phyloP scores from a whole-genome alignment of 2,113 vertebrate species.

The Eretmodus cyanostictus region DNA sequence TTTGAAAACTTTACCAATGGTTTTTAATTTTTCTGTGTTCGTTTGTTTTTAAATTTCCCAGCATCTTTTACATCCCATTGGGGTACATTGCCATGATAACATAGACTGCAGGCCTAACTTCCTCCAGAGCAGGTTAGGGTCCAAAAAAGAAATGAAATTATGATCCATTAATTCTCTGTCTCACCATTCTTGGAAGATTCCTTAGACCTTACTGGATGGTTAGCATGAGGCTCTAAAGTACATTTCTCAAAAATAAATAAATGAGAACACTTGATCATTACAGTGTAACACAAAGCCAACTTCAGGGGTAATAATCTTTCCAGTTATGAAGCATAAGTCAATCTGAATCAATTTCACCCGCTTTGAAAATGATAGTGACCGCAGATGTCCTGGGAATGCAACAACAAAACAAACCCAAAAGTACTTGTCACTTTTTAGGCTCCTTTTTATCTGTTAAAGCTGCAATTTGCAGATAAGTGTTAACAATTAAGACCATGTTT shows the following conservation, averaged over 20 bases:
- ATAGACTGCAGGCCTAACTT: neutral
- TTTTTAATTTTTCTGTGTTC: neutral
- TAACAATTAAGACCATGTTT: neutral
- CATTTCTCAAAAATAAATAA: neutral
- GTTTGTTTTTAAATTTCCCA: neutral
- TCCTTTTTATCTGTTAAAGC: neutral
- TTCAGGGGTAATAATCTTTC: neutral
- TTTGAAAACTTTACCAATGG: neutral
- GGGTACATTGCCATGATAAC: neutral
- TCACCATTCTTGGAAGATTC: neutral
- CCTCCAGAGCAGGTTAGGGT: neutral
- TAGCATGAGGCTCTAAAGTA: neutral
- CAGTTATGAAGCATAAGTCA: neutral
- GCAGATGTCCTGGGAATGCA: neutral
- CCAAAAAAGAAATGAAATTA: neutral
- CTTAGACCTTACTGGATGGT: neutral
- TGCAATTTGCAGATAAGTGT: neutral
- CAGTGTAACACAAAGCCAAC: neutral
- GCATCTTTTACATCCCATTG: neutral
- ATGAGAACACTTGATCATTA: neutral
- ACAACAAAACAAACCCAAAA: neutral
- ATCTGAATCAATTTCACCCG: neutral
- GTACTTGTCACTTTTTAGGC: neutral
- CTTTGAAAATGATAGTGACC: neutral
- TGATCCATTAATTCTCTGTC: neutral